Evolutionary conservation across 2,797 vertebrate species (phyloP).

Genomic region (Leucoraja ocellata): DNA sequence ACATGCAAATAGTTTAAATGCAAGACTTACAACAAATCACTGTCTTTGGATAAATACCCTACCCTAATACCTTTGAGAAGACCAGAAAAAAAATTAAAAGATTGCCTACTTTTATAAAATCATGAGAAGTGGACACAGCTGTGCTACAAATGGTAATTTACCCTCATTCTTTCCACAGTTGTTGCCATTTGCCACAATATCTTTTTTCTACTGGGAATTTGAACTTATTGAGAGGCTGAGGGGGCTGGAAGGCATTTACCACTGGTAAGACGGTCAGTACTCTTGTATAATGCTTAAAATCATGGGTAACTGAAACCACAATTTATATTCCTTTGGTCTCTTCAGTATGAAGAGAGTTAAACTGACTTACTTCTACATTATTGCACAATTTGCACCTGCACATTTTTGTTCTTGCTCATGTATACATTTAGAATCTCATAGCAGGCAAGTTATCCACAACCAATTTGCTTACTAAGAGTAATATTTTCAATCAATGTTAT

Average conservation of each 20-base stretch:
- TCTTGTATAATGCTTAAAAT: neutral
- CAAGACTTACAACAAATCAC: too few species aligned
- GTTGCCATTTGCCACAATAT: neutral
- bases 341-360: neutral
- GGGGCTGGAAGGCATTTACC: neutral
- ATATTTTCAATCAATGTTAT: neutral
- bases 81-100: neutral
- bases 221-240: neutral
- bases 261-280: neutral
- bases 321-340: neutral
- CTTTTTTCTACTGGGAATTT: neutral
- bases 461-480: neutral
- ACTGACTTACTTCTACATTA: too few species aligned
- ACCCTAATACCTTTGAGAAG: neutral
- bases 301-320: neutral
- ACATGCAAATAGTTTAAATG: too few species aligned
- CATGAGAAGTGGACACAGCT: neutral
- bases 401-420: neutral
- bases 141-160: neutral
- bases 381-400: neutral
- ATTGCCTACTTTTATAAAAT: neutral
- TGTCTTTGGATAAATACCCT: too few species aligned
- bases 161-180: neutral
- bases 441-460: neutral
- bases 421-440: neutral